Percentiles rank a stretch among this genome's conserved stretches.
These are phyloP conservation scores for Eulithis testata DNA, from an alignment of 2,888 invertebrate species.

Conservation along the genomic window DNA sequence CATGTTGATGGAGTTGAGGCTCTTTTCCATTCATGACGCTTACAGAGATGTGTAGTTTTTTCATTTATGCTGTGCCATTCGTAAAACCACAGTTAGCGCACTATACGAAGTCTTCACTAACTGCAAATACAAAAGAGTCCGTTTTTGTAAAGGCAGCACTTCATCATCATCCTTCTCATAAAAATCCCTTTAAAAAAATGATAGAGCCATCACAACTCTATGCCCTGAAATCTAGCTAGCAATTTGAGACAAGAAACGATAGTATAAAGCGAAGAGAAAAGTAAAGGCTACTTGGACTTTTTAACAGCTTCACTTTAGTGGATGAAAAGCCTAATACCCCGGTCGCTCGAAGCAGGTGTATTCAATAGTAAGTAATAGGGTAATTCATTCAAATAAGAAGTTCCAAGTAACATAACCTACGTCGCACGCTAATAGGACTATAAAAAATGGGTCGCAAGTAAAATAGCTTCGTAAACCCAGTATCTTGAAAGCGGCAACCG, in stretches of 20 bases:
- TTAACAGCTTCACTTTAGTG: background rate
- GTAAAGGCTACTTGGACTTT: too few relatives aligned
- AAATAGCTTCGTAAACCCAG: conserved; percentile 8
- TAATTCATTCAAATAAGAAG: conserved; percentile 9
- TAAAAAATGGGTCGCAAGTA: conserved; percentile 15
- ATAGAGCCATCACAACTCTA: too few relatives aligned
- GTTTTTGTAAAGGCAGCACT: too few relatives aligned
- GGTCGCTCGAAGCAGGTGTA: background rate
- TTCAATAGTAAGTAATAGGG: conserved; percentile 4
- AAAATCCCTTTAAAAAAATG: too few relatives aligned
- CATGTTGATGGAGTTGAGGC: too few relatives aligned
- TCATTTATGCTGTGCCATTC: conserved; percentile 49
- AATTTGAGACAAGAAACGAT: too few relatives aligned
- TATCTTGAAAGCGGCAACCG: background rate
- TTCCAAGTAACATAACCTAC: conserved; percentile 1
- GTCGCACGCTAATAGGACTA: conserved; percentile 9
- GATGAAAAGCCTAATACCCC: background rate
- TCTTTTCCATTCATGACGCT: background rate
- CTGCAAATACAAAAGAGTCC: conserved; percentile 61
- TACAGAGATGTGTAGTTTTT: conserved; percentile 1
- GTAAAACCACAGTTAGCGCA: conserved; percentile 70
- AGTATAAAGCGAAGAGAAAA: background rate
- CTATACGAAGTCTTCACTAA: conserved; percentile 76
- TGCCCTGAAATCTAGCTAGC: too few relatives aligned
- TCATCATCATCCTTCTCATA: too few relatives aligned